Evolutionary conservation across 2,113 vertebrate genomes (phyloP).

Genomic region (Pavo muticus): DNA sequence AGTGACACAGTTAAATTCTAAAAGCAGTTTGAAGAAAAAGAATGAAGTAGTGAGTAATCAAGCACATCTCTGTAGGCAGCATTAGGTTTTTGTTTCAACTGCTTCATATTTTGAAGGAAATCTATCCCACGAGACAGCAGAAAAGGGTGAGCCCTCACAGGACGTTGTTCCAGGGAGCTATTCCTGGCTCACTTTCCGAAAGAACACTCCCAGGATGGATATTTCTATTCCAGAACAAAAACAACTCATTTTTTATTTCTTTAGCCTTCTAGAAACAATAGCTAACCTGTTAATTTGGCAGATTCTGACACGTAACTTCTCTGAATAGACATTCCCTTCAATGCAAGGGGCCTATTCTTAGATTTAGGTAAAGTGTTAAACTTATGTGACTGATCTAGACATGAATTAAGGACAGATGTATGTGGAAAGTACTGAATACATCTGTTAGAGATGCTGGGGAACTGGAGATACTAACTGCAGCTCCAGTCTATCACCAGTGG

Average conservation of each 20-base stretch:
- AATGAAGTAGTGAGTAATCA: not conserved
- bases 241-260: not conserved
- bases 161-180: not conserved
- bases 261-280: not conserved
- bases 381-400: not conserved
- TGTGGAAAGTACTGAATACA: not conserved
- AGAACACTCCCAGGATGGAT: not conserved
- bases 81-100: not conserved
- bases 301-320: not conserved
- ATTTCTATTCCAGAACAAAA: not conserved
- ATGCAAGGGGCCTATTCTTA: not conserved
- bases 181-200: not conserved
- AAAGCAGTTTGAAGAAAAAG: not conserved
- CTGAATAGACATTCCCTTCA: not conserved
- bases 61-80: not conserved
- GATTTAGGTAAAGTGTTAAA: not conserved
- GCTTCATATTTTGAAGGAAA: not conserved
- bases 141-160: not conserved
- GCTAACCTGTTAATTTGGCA: constrained; percentile 11
- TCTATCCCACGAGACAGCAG: not conserved
- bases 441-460: not conserved
- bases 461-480: not conserved
- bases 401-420: not conserved
- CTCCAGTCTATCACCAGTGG: not conserved
- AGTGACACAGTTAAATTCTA: not conserved